These are phyloP conservation scores for Anastrepha obliqua DNA, from an alignment of 1,140 invertebrate genomes.

Conservation along the genomic window DNA sequence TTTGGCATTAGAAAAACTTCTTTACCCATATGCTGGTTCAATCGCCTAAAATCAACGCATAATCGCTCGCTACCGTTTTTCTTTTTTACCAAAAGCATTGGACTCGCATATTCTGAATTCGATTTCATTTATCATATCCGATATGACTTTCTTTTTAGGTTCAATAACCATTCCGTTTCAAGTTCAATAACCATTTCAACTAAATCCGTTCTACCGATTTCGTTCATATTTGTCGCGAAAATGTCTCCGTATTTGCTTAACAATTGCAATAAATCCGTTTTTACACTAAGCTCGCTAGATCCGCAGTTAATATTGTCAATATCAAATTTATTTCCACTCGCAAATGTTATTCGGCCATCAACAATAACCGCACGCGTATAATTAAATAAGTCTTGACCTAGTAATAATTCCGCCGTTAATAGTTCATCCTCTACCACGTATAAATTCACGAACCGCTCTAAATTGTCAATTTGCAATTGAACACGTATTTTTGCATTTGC, in stretches of 20 bases:
- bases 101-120: slow-evolving; percentile 67
- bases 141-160: slow-evolving; percentile 40
- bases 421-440: slow-evolving; percentile 56
- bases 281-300: neutral
- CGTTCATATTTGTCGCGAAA: neutral
- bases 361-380: neutral
- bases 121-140: slow-evolving; percentile 60
- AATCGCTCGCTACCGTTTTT: slow-evolving; percentile 65
- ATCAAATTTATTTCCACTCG: too few relatives aligned
- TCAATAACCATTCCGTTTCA: slow-evolving; percentile 31
- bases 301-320: too few relatives aligned
- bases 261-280: neutral
- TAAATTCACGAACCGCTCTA: neutral
- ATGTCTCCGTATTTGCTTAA: slow-evolving; percentile 7
- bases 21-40: slow-evolving; percentile 72
- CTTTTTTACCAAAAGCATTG: slow-evolving; percentile 73
- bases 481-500: neutral
- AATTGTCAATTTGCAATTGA: neutral
- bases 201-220: slow-evolving; percentile 3
- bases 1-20: slow-evolving; percentile 63
- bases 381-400: slow-evolving; percentile 56
- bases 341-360: neutral
- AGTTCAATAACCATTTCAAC: slow-evolving; percentile 52
- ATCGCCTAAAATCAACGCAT: slow-evolving; percentile 71
- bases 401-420: slow-evolving; percentile 47